Base-by-base conservation (phyloP, 2,113 vertebrate genomes). In the western clawed frog (Xenopus tropicalis) region DNA sequence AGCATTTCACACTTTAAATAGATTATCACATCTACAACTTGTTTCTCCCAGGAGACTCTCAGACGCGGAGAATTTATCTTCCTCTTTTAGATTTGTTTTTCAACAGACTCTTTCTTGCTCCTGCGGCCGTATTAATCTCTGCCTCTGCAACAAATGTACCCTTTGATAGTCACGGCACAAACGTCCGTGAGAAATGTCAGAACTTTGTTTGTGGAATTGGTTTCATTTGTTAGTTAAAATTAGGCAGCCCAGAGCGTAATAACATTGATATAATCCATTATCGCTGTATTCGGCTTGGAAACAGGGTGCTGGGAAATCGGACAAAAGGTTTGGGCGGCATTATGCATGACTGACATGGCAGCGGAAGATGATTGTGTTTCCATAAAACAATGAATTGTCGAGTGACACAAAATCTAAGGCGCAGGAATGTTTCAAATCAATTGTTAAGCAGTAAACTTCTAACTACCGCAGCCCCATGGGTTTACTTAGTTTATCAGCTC, bases 11-110 rank as follows among this genome's bases (percentile, higher is more conserved):
- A 64, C 52, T 71, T 71, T 77, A 71, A 77, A 70, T 51, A 71
- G 61, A 71, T 70, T 65, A 77, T 71, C 75, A 66, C 61, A 71
- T 71, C 48, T 77, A 65, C 62, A 71, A 71, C 69, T 70, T 71
- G 51, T 77, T 77, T 71, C 51, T 61, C 75, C 75, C 73, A 12
- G 66, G 56, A 69, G 73, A 76, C 63, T 69, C 61, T 62, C n/a
- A 66, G 66, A 54, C 58, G 48, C 16, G 16, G 66, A 23, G 56
- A 69, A 76, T 76, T 69, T 76, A 69, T 76, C 73, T 76, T 69
- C 22, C 65, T 74, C 66, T 61, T 79, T 12, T 23, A 66, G 72
- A 71, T 75, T 62, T 17, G 43, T 72, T 78, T 77, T 65, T 69
- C 11, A 66, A 29, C 57, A 71, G 46, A 71, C 42, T 44, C 74